Percentiles rank a stretch among this genome's conserved stretches.
Evolutionary conservation across 2,797 vertebrate species (phyloP).

Genomic region (Cryptoprocta ferox): DNA sequence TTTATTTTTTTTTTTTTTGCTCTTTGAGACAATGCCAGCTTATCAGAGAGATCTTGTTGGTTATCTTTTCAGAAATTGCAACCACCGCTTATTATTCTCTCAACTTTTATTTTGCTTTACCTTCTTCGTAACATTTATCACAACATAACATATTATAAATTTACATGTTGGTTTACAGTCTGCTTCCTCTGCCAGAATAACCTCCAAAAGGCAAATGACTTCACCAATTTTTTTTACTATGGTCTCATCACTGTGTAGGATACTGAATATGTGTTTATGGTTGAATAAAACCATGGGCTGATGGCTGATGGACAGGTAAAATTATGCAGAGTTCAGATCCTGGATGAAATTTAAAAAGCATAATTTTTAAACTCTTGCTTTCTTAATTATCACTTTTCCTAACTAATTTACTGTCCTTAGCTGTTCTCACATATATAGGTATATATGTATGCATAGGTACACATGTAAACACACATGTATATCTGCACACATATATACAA

Average conservation of each 20-base stretch:
- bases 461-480: neutral
- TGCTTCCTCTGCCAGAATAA: neutral
- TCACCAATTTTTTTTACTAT: neutral
- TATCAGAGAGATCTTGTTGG: neutral
- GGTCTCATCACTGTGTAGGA: neutral
- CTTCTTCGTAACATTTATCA: neutral
- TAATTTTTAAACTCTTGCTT: neutral
- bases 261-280: neutral
- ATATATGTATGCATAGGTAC: neutral
- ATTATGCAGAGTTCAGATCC: neutral
- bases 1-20: no score
- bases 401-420: neutral
- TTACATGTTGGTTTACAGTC: neutral
- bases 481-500: neutral
- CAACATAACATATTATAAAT: neutral
- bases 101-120: neutral
- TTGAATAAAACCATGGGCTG: neutral
- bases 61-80: neutral
- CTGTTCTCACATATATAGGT: neutral
- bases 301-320: neutral
- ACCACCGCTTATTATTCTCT: neutral
- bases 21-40: neutral
- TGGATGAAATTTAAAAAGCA: neutral
- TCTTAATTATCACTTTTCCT: constrained; percentile 5
- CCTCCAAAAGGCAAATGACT: neutral